phyloP scores from a whole-genome alignment of 2,888 invertebrate species.

The Deilephila elpenor region DNA sequence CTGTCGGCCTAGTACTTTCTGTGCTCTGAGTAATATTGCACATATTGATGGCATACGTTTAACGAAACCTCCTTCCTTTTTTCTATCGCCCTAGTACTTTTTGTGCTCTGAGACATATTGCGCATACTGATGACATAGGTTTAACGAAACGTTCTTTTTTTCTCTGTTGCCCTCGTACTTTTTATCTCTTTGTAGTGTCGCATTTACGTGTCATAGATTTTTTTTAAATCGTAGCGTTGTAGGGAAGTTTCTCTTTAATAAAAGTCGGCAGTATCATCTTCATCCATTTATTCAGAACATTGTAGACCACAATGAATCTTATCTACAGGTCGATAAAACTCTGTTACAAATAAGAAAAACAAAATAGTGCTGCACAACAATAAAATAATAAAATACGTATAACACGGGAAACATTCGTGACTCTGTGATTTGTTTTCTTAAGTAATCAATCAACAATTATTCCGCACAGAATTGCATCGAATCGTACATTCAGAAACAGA shows the following conservation, averaged over 20 bases:
- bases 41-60: too few species aligned
- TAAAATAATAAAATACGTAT: conserved; percentile 69
- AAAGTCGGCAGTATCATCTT: conserved; percentile 51
- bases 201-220: too few species aligned
- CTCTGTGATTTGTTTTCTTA: conserved; percentile 8
- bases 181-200: too few species aligned
- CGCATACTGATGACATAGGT: too few species aligned
- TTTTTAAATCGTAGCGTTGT: too few species aligned
- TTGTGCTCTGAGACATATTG: too few species aligned
- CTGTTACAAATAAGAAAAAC: conserved; percentile 77
- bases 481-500: neutral
- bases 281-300: conserved; percentile 81
- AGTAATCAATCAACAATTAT: conserved; percentile 14
- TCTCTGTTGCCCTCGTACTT: too few species aligned
- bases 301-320: conserved; percentile 72
- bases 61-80: too few species aligned
- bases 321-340: conserved; percentile 78
- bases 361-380: conserved; percentile 79
- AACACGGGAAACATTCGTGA: conserved; percentile 48
- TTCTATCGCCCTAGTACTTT: too few species aligned
- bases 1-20: too few species aligned
- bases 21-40: too few species aligned
- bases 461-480: neutral
- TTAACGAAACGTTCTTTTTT: too few species aligned
- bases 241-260: conserved; percentile 36